Conservation (phyloP, 2,797 vertebrate species). For the Oreonectes daqikongensis region DNA sequence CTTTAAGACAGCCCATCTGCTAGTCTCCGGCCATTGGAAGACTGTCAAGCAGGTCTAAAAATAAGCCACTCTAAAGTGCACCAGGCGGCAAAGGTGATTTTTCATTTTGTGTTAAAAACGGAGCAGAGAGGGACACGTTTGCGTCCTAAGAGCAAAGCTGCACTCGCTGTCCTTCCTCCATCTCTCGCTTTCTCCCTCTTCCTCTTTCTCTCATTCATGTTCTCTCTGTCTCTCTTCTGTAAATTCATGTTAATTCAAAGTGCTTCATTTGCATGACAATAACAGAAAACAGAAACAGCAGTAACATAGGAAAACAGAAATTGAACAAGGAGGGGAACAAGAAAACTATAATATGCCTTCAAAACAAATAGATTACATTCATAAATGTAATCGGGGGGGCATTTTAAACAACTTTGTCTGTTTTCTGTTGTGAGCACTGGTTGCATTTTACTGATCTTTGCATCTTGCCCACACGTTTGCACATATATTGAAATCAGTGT, state of each 20-base stretch:
- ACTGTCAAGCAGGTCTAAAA: slow-evolving; percentile 92
- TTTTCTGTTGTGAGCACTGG: neutral
- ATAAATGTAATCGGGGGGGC: neutral
- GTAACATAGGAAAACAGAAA: neutral
- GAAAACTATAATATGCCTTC: neutral
- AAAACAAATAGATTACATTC: neutral
- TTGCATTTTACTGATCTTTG: too few relatives aligned
- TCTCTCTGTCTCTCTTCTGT: neutral
- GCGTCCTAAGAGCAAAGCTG: slow-evolving; percentile 55
- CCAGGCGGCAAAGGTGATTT: slow-evolving; percentile 88
- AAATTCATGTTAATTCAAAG: neutral
- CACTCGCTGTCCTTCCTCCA: slow-evolving; percentile 17
- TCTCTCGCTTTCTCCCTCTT: neutral
- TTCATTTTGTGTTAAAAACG: slow-evolving; percentile 81
- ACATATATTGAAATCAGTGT: neutral
- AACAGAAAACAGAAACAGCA: neutral
- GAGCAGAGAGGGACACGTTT: slow-evolving; percentile 59
- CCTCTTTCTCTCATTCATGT: slow-evolving; percentile 3
- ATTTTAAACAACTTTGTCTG: neutral
- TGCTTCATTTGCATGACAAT: neutral
- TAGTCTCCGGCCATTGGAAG: slow-evolving; percentile 92
- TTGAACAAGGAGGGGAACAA: neutral
- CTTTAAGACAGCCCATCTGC: slow-evolving; percentile 98
- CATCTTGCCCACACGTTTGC: neutral
- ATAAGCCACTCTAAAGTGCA: slow-evolving; percentile 87